Base-by-base conservation (phyloP, 2,797 vertebrate genomes). In the Diglossa cyanea region DNA sequence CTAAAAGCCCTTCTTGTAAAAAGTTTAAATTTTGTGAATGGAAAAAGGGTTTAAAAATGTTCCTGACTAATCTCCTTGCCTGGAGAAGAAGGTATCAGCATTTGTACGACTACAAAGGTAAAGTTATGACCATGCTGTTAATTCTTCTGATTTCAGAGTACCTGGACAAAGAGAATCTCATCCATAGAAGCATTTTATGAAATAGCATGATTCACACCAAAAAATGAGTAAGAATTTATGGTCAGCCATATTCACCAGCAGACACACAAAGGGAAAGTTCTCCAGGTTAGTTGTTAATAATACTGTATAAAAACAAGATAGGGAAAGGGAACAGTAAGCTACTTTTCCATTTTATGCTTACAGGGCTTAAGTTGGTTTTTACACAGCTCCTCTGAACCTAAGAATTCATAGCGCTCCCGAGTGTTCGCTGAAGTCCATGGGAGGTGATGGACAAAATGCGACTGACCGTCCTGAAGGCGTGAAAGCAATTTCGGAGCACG, bases 391-490 rank as follows among this genome's bases (percentile, higher is more conserved):
- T 45, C 13, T 26, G 16, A 70, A 35, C 8, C 44, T 31, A 15
- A 48, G 45, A 31, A 33, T 21, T 37, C 0, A 0, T 17, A 10
- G 21, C 0, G 2, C 60, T 45, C 48, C 70, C 4, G 17, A 25
- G 28, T 1, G 2, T 35, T 92, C 39, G 35, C n/a, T 31, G 54
- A 11, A 31, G 21, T 17, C 26, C 37, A 0, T 31, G 9, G 30
- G 8, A 48, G 61, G 24, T 1, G 2, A 58, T 9, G 44, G 40
- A 47, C 44, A 26, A 35, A 71, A 55, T 6, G n/a, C 12, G 21
- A 8, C 3, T 31, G 50, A n/a, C 47, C 17, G 67, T 50, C 10
- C 67, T 47, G 55, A 70, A 13, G 12, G 50, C 40, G 25, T 18
- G 35, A 17, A 58, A 84, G 11, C 17, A 3, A 5, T 26, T 47